Evolutionary conservation across 2,113 vertebrate genomes (phyloP), one percentile per base, ranked within the genome.

Genomic region (Probosciger aterrimus): DNA sequence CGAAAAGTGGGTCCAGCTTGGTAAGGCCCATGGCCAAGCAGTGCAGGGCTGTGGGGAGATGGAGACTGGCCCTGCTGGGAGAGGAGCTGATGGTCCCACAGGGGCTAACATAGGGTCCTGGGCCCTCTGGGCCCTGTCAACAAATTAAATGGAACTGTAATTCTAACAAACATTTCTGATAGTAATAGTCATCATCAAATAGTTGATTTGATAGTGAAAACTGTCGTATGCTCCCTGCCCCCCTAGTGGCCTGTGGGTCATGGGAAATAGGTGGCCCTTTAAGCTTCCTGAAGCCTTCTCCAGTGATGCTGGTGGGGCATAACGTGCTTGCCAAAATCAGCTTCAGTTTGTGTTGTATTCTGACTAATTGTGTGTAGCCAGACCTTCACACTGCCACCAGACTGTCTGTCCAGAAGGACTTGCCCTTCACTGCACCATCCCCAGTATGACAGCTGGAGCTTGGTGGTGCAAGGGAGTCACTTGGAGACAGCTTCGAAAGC

Each of bases 181-280:
- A 0, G 4, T 49, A 78, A 50, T 9, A 76, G 27, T 83, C 8
- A 2, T 30, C 37, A 47, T 39, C 52, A 69, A 43, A 59, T 30
- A 9, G 18, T 12, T 50, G 28, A 24, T 80, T 79, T 86, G 35
- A 35, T 25, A 62, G n/a, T 35, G n/a, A 73, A 77, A 73, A n/a
- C 46, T 0, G 1, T 63, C 0, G 0, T 15, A 27, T 0, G 0
- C 23, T 4, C 6, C n/a, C n/a, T 47, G 57, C 10, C 31, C n/a
- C 22, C 0, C 0, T 33, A 12, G 60, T 22, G 22, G n/a, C 35
- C 41, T 50, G 20, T 63, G 30, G 22, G 20, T 31, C 1, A 0
- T 59, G 57, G 60, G 31, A 76, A 84, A 31, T 9, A 79, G 25
- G 14, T 74, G 19, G 3, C 52, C 23, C 20, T 35, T 85, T 31